These are phyloP conservation scores for Notarius quadriscutis DNA, from an alignment of 2,113 vertebrate species.

Conservation along the genomic window DNA sequence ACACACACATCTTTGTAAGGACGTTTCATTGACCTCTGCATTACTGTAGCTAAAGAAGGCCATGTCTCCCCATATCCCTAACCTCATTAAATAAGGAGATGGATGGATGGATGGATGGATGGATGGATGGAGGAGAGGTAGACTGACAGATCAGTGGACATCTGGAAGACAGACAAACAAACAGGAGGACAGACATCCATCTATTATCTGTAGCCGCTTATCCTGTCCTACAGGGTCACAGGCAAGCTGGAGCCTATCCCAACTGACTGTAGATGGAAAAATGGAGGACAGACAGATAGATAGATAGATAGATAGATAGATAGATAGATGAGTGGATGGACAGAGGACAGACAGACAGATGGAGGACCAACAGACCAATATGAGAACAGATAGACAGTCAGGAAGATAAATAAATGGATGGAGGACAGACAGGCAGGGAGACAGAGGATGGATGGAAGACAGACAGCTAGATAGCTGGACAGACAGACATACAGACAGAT, in stretches of 20 bases:
- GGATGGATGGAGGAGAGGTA: background rate
- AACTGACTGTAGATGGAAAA: too few relatives aligned
- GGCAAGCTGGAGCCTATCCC: too few relatives aligned
- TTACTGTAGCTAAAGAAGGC: background rate
- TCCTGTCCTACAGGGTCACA: too few relatives aligned
- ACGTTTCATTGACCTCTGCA: background rate
- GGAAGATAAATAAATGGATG: background rate
- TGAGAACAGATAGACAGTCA: background rate
- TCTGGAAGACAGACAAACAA: background rate
- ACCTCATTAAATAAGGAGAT: background rate
- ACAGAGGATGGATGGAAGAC: background rate
- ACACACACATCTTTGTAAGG: background rate
- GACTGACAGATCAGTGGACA: background rate
- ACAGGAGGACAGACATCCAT: background rate
- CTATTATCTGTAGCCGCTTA: too few relatives aligned
- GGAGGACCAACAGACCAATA: background rate
- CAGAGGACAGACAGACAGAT: background rate
- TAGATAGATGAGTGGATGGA: background rate
- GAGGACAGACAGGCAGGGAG: background rate
- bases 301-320: background rate
- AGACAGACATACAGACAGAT: background rate
- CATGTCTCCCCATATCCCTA: background rate
- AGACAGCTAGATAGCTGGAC: background rate
- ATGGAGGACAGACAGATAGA: background rate
- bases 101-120: background rate